Evolutionary conservation across 2,797 vertebrate genomes (phyloP).

Genomic region (Gallinago nigripennis): DNA sequence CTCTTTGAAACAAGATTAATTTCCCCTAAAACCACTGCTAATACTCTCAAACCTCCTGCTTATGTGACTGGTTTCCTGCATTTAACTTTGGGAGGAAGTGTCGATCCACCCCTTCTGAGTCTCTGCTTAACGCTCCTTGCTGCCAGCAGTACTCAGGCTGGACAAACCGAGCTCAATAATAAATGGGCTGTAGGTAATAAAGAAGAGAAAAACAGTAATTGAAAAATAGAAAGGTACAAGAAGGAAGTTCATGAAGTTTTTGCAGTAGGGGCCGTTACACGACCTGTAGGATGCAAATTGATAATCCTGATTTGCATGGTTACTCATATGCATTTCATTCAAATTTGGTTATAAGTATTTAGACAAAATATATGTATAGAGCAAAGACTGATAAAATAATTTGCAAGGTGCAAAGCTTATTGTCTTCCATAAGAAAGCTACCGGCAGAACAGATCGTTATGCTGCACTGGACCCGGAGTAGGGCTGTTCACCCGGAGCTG

Average conservation of each 20-base stretch:
- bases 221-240: neutral
- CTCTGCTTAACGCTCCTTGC: slow-evolving; percentile 24
- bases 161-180: neutral
- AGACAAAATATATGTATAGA: neutral
- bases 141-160: neutral
- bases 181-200: neutral
- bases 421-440: neutral
- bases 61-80: slow-evolving; percentile 49
- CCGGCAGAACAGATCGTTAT: neutral
- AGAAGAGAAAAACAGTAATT: neutral
- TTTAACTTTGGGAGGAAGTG: slow-evolving; percentile 40
- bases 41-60: slow-evolving; percentile 38
- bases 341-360: neutral
- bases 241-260: neutral
- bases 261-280: neutral
- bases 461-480: neutral
- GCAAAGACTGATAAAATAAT: neutral
- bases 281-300: neutral
- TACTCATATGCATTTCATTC: neutral
- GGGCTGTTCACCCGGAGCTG: neutral
- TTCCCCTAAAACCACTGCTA: slow-evolving; percentile 33
- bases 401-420: neutral
- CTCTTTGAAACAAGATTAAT: slow-evolving; percentile 15
- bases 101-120: neutral
- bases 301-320: neutral